Conservation (phyloP, 2,888 invertebrate species). For the Scaptodrosophila latifasciaeformis region DNA sequence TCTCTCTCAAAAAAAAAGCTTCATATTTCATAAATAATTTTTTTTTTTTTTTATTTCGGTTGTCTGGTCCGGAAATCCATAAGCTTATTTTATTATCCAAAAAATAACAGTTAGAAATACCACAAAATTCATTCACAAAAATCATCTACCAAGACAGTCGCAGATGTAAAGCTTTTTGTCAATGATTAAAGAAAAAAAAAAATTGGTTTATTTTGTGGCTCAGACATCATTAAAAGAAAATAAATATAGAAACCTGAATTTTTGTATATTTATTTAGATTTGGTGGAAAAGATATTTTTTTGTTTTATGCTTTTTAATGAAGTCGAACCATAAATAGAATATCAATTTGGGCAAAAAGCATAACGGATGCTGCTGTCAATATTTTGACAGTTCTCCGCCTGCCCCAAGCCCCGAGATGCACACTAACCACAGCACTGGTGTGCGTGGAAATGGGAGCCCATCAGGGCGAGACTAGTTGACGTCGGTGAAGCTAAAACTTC, state of each 20-base stretch:
- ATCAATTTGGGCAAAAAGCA: constrained; percentile 63
- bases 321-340: constrained; percentile 58
- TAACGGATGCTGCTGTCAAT: constrained; percentile 67
- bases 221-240: too few species aligned
- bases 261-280: constrained; percentile 14
- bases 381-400: constrained; percentile 58
- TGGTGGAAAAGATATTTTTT: constrained; percentile 32
- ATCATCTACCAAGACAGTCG: too few species aligned
- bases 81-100: constrained; percentile 22
- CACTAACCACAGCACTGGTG: constrained; percentile 8
- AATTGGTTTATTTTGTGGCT: too few species aligned
- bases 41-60: not conserved
- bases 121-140: constrained; percentile 50
- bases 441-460: constrained; percentile 6
- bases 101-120: constrained; percentile 49
- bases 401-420: constrained; percentile 17
- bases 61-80: constrained; percentile 26
- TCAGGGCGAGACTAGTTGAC: constrained; percentile 41
- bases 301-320: constrained; percentile 44
- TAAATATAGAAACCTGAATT: too few species aligned
- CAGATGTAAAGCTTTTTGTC: too few species aligned
- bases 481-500: constrained; percentile 13
- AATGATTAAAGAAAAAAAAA: too few species aligned
- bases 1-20: constrained; percentile 21
- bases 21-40: constrained; percentile 54